A percentile compares a stretch with the other conserved stretches of the same genome.
Conservation (phyloP, 2,888 invertebrate species). For the Syrphus vitripennis region DNA sequence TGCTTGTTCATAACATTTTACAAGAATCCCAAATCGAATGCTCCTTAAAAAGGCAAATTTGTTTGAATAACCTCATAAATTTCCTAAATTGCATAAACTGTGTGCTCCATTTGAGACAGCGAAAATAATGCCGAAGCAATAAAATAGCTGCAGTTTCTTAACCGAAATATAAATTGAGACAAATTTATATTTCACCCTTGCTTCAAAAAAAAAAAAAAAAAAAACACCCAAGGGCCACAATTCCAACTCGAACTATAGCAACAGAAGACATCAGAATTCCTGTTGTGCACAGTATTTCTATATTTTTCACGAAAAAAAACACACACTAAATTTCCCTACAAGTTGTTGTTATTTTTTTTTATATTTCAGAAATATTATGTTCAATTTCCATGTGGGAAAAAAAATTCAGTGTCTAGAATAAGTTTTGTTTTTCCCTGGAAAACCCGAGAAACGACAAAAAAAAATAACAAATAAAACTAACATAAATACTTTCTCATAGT, state of each 20-base stretch:
- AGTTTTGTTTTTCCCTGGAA: constrained; percentile 9
- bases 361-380: constrained; percentile 1
- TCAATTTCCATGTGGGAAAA: constrained; percentile 53
- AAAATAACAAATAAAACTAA: background rate
- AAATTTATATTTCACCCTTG: constrained; percentile 68
- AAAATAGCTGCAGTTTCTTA: constrained; percentile 69
- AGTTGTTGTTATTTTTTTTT: background rate
- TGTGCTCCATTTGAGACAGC: constrained; percentile 19
- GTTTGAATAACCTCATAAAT: constrained; percentile 60
- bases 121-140: constrained; percentile 47
- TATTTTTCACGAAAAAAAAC: background rate
- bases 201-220: too few species aligned
- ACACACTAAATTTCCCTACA: background rate
- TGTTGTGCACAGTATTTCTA: background rate
- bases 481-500: background rate
- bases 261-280: background rate
- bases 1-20: background rate
- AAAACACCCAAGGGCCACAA: background rate
- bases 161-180: constrained; percentile 68
- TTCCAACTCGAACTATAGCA: background rate
- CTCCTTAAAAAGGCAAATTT: constrained; percentile 46
- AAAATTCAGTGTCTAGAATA: constrained; percentile 21
- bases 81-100: constrained; percentile 26
- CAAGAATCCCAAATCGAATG: constrained; percentile 18
- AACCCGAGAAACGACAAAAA: too few species aligned